phyloP scores from a whole-genome alignment of 2,888 invertebrate species.

The Eupithecia dodoneata region DNA sequence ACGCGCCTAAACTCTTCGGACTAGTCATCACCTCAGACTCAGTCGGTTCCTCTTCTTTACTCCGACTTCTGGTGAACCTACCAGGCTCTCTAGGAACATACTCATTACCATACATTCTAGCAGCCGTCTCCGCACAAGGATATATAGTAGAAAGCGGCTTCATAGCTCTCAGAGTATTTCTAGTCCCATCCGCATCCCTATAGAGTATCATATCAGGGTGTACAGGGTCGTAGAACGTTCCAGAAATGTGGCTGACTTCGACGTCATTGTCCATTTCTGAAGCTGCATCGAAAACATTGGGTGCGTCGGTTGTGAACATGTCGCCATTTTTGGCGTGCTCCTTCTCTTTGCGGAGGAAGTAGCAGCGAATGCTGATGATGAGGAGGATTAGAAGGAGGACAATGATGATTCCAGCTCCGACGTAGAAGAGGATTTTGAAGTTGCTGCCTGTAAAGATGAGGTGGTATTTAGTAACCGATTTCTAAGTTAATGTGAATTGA shows the following conservation, averaged over 20 bases:
- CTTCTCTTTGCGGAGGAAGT: slow-evolving; percentile 55
- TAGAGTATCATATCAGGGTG: slow-evolving; percentile 80
- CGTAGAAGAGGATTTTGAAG: slow-evolving; percentile 55
- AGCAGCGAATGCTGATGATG: slow-evolving; percentile 61
- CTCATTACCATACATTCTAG: slow-evolving; percentile 78
- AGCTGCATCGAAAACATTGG: slow-evolving; percentile 74
- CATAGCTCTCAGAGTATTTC: slow-evolving; percentile 75
- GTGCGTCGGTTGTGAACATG: slow-evolving; percentile 77
- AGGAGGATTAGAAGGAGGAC: slow-evolving; percentile 55
- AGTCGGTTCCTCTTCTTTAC: slow-evolving; percentile 54
- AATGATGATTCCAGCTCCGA: slow-evolving; percentile 56
- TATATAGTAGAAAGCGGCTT: slow-evolving; percentile 77
- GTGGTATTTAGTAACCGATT: background rate
- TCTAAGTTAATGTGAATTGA: background rate
- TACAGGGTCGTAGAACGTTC: slow-evolving; percentile 75
- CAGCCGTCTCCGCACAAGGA: slow-evolving; percentile 61
- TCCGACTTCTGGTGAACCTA: slow-evolving; percentile 62
- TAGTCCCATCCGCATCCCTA: slow-evolving; percentile 68
- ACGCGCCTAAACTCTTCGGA: slow-evolving; percentile 75
- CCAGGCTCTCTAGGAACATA: slow-evolving; percentile 66
- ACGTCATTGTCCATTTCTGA: slow-evolving; percentile 78
- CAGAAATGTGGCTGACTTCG: slow-evolving; percentile 77
- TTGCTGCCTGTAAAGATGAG: slow-evolving; percentile 51
- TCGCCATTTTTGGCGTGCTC: slow-evolving; percentile 72
- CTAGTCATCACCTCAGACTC: slow-evolving; percentile 68